phyloP scores from a whole-genome alignment of 2,888 invertebrate species.

The Aphodius sticticus region DNA sequence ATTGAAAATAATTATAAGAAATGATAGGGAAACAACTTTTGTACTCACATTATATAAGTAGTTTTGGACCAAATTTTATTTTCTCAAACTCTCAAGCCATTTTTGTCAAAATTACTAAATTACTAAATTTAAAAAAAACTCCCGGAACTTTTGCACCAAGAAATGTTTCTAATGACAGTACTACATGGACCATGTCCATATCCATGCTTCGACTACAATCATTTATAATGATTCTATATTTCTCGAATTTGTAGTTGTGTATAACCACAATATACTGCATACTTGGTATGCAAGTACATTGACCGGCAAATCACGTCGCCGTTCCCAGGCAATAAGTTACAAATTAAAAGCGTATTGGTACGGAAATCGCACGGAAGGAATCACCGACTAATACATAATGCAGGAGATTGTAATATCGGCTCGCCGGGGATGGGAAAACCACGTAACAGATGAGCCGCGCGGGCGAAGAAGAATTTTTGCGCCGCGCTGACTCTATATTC shows the following conservation, averaged over 20 bases:
- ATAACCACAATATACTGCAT: not conserved
- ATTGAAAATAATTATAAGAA: too few species aligned
- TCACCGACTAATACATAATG: not conserved
- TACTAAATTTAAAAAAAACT: too few species aligned
- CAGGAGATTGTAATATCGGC: not conserved
- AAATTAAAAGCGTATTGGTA: constrained; percentile 4
- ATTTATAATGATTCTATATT: not conserved
- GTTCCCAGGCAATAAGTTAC: not conserved
- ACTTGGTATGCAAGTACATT: not conserved
- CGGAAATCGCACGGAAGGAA: not conserved
- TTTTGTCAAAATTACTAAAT: too few species aligned
- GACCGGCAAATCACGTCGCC: not conserved
- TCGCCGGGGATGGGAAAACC: not conserved
- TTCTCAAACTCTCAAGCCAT: too few species aligned
- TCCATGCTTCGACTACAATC: not conserved
- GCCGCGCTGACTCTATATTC: not conserved
- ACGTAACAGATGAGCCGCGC: not conserved
- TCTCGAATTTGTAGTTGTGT: not conserved
- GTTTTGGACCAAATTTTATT: too few species aligned
- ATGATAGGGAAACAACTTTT: too few species aligned
- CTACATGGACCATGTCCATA: too few species aligned
- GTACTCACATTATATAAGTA: too few species aligned
- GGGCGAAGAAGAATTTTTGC: not conserved
- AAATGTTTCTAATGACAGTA: too few species aligned
- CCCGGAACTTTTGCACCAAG: too few species aligned